A percentile compares a stretch with the other conserved stretches of the same genome.
phyloP scores from a whole-genome alignment of 2,113 vertebrate species.

The Callipepla squamata region DNA sequence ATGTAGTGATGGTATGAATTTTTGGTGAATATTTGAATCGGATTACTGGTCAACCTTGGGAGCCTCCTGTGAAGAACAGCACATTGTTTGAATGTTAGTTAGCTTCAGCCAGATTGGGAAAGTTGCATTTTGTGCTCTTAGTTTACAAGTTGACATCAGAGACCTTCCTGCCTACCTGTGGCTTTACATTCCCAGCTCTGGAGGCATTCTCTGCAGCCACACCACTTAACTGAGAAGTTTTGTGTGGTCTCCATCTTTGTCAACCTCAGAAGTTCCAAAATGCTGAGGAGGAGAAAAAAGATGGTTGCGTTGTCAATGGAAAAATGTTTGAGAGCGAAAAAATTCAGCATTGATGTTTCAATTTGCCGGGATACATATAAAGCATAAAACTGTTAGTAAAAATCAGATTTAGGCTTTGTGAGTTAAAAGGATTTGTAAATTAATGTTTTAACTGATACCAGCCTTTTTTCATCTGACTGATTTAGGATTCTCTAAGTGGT shows the following conservation, averaged over 20 bases:
- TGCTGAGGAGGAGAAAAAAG: not conserved
- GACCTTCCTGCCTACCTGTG: not conserved
- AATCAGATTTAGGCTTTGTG: not conserved
- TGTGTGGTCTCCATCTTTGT: not conserved
- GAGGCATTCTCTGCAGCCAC: not conserved
- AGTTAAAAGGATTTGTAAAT: not conserved
- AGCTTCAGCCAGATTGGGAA: not conserved
- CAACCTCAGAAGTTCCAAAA: not conserved
- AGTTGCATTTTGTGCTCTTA: not conserved
- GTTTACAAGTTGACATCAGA: not conserved
- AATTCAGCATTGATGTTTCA: not conserved
- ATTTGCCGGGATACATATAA: not conserved
- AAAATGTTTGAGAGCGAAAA: not conserved
- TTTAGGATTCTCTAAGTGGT: not conserved
- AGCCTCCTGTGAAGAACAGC: not conserved
- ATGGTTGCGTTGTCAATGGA: not conserved
- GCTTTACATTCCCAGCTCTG: not conserved
- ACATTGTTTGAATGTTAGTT: not conserved
- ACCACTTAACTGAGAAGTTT: not conserved
- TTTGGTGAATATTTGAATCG: not conserved
- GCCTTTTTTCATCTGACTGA: not conserved
- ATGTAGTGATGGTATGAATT: not conserved
- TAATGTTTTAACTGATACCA: not conserved
- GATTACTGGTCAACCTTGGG: not conserved
- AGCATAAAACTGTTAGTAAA: not conserved